A percentile compares a stretch with the other conserved stretches of the same genome.
Conservation (phyloP, 2,888 invertebrate species). For the Troglohyphantes excavatus region DNA sequence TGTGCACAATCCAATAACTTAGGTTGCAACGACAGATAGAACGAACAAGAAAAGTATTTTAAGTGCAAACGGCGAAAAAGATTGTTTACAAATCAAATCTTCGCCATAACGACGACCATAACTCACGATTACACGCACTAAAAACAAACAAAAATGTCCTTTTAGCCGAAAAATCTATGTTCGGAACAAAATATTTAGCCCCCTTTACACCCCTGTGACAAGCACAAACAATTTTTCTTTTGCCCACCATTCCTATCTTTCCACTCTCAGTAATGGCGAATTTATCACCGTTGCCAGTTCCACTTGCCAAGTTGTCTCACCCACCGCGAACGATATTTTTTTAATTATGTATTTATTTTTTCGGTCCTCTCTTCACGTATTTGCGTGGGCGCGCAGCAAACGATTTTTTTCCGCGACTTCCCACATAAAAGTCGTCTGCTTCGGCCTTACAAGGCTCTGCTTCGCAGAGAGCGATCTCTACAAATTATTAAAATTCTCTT, state of each 20-base stretch:
- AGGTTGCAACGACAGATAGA: too few relatives aligned
- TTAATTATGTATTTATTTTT: conserved; percentile 8
- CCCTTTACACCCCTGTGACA: conserved; percentile 12
- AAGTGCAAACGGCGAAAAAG: too few relatives aligned
- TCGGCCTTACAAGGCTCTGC: conserved; percentile 72
- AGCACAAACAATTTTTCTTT: neutral
- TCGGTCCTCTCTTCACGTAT: neutral
- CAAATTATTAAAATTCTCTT: conserved; percentile 35
- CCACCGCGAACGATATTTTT: conserved; percentile 24
- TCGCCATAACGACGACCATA: too few relatives aligned
- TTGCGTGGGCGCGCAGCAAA: conserved; percentile 2
- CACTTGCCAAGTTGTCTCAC: conserved; percentile 37
- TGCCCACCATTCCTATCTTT: conserved; percentile 15
- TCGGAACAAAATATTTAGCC: conserved; percentile 38
- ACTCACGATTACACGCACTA: too few relatives aligned
- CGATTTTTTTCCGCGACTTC: conserved; percentile 41
- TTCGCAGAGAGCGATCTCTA: neutral
- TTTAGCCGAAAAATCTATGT: neutral
- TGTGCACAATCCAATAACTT: too few relatives aligned
- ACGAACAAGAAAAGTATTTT: too few relatives aligned
- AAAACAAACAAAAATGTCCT: neutral
- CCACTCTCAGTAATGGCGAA: conserved; percentile 29
- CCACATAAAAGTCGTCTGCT: conserved; percentile 58
- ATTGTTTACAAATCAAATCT: too few relatives aligned
- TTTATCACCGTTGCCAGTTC: conserved; percentile 60